These are phyloP conservation scores for Petrosia ficiformis DNA, from an alignment of 37 sponge, comb jelly and placozoan genomes.

Conservation along the genomic window DNA sequence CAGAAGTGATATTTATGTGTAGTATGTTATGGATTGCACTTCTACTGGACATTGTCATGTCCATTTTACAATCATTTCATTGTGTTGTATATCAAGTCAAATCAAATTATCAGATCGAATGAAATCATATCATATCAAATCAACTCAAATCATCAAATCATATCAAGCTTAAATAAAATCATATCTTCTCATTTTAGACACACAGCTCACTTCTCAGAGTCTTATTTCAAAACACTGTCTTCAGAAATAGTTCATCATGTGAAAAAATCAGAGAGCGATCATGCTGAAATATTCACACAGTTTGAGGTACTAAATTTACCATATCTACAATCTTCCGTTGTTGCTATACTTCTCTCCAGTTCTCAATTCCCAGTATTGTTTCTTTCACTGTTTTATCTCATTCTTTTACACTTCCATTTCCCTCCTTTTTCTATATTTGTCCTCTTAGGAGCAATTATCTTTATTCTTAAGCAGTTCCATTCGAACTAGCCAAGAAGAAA, in stretches of 20 bases:
- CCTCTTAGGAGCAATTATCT: slow-evolving; percentile 57
- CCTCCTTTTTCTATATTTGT: too few species aligned
- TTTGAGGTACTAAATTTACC: slow-evolving; percentile 38
- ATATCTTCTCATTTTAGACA: not conserved
- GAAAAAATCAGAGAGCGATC: slow-evolving; percentile 7
- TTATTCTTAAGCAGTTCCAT: slow-evolving; percentile 30
- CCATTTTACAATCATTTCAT: not conserved
- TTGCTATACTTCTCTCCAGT: too few species aligned
- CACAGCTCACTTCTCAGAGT: not conserved
- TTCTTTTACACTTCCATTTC: too few species aligned
- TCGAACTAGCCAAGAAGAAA: not conserved
- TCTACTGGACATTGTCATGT: too few species aligned
- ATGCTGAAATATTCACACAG: slow-evolving; percentile 32
- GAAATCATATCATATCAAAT: too few species aligned
- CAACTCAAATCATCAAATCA: not conserved
- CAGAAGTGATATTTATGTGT: not conserved
- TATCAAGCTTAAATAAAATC: not conserved
- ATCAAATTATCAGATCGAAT: slow-evolving; percentile 43
- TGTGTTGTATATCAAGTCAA: slow-evolving; percentile 11
- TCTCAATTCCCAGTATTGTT: too few species aligned
- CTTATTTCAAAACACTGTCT: slow-evolving; percentile 16
- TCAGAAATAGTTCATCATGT: slow-evolving; percentile 13
- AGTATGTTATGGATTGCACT: not conserved
- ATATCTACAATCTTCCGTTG: too few species aligned
- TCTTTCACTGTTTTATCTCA: too few species aligned